These are phyloP conservation scores for Parnassius orleans DNA, from an alignment of 2,888 invertebrate genomes.

Conservation along the genomic window DNA sequence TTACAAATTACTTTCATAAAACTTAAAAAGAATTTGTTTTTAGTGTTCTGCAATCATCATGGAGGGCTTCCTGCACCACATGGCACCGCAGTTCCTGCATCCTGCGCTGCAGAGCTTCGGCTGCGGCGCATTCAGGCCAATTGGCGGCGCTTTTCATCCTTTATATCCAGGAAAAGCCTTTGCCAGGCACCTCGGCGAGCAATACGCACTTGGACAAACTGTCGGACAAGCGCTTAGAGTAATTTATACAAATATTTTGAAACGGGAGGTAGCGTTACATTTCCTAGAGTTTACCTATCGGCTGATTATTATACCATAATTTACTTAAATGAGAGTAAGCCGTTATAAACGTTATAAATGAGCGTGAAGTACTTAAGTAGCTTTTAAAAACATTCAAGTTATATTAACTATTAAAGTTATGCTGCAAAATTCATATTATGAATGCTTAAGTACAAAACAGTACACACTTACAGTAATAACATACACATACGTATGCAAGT, in stretches of 20 bases:
- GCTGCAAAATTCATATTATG: too few species aligned
- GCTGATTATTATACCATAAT: too few species aligned
- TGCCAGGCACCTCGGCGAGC: slow-evolving; percentile 73
- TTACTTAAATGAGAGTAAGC: too few species aligned
- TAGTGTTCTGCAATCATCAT: slow-evolving; percentile 49
- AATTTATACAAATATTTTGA: slow-evolving; percentile 27
- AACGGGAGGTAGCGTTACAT: too few species aligned
- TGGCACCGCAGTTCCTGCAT: slow-evolving; percentile 78
- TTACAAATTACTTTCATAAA: background rate
- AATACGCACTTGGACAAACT: slow-evolving; percentile 73
- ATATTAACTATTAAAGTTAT: too few species aligned
- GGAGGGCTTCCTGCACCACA: slow-evolving; percentile 78
- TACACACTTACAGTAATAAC: too few species aligned
- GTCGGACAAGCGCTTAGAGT: slow-evolving; percentile 75
- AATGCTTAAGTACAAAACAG: too few species aligned
- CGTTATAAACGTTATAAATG: too few species aligned
- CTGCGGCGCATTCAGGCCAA: slow-evolving; percentile 75
- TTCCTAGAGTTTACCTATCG: too few species aligned
- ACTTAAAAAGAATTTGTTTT: slow-evolving; percentile 9
- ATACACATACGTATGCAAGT: too few species aligned
- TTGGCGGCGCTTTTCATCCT: slow-evolving; percentile 76
- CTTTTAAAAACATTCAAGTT: too few species aligned
- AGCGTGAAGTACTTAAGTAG: too few species aligned
- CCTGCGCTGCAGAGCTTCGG: slow-evolving; percentile 77
- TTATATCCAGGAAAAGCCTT: slow-evolving; percentile 76